phyloP scores from a whole-genome alignment of 2,113 vertebrate species.

The Rhabdornis inornatus region DNA sequence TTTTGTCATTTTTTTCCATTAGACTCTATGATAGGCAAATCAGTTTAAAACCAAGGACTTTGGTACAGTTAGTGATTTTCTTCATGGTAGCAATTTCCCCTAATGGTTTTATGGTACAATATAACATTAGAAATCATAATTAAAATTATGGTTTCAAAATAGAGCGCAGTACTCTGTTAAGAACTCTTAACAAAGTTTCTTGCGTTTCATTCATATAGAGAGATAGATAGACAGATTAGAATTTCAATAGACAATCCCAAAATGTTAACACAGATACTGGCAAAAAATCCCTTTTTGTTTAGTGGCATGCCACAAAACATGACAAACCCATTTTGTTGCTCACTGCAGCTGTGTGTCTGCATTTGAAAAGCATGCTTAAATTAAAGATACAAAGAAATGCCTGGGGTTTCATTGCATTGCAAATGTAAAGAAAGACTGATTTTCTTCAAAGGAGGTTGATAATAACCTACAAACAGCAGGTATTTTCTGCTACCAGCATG shows the following conservation, averaged over 20 bases:
- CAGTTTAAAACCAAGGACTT: not conserved
- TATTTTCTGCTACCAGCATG: constrained; percentile 67
- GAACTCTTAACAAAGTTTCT: not conserved
- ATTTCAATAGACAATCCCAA: not conserved
- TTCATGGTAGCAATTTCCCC: not conserved
- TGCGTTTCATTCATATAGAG: not conserved
- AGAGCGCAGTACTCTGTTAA: not conserved
- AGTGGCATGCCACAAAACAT: not conserved
- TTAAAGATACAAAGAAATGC: constrained; percentile 63
- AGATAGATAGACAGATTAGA: not conserved
- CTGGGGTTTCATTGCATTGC: constrained; percentile 59
- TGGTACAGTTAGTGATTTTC: not conserved
- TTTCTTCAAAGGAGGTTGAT: constrained; percentile 63
- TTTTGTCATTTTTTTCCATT: not conserved
- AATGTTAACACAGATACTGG: not conserved
- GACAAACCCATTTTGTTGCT: not conserved
- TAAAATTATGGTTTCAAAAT: not conserved
- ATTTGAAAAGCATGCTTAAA: constrained; percentile 42
- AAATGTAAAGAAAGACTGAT: constrained; percentile 61
- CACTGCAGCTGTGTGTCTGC: constrained; percentile 33
- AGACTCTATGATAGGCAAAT: not conserved
- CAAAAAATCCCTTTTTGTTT: not conserved
- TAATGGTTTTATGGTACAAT: not conserved
- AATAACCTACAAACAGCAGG: constrained; percentile 68
- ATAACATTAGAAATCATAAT: not conserved